Percentiles rank a stretch among this genome's conserved stretches.
Conservation (phyloP, 2,113 vertebrate genomes). For the Ammodramus savannarum region DNA sequence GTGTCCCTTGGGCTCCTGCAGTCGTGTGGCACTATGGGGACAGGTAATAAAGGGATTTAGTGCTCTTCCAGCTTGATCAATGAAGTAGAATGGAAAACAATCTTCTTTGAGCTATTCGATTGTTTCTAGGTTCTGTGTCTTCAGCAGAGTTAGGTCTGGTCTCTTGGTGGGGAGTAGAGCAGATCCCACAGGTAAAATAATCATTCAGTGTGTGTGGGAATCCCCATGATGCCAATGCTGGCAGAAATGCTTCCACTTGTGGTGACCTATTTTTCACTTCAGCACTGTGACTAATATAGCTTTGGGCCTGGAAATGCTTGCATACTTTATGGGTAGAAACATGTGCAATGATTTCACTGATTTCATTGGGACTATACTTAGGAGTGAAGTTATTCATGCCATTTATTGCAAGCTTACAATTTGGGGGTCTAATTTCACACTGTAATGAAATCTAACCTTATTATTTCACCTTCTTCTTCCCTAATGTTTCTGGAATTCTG, state of each 20-base stretch:
- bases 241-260: background rate
- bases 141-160: background rate
- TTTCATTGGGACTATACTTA: background rate
- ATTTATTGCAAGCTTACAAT: background rate
- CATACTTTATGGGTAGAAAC: background rate
- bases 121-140: background rate
- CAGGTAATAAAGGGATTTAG: background rate
- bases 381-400: background rate
- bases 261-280: background rate
- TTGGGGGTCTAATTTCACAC: background rate
- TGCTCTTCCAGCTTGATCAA: background rate
- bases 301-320: background rate
- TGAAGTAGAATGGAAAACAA: background rate
- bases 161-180: background rate
- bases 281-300: background rate
- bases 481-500: background rate
- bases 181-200: background rate
- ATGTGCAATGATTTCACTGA: background rate
- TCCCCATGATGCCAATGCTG: background rate
- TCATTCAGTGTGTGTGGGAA: background rate
- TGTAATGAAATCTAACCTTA: background rate
- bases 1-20: background rate
- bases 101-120: background rate
- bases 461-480: background rate
- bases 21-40: background rate